A percentile compares a stretch with the other conserved stretches of the same genome.
These are phyloP conservation scores for Lysandra coridon DNA, from an alignment of 2,888 invertebrate genomes.

Conservation along the genomic window DNA sequence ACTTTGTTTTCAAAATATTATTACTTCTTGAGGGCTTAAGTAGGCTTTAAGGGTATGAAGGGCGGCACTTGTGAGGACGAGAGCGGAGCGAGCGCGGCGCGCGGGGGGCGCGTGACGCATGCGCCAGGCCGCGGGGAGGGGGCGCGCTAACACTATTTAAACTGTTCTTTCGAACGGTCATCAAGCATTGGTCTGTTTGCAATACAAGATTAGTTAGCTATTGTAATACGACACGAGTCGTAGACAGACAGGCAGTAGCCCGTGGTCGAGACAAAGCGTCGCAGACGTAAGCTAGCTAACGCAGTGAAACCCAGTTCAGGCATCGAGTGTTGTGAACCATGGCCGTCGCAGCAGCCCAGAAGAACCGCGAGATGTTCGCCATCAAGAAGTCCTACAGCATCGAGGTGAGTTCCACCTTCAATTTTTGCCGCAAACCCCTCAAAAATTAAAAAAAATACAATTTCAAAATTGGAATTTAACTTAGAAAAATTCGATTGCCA, in stretches of 20 bases:
- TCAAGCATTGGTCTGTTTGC: constrained; percentile 86
- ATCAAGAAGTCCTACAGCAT: constrained; percentile 98
- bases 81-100: constrained; percentile 44
- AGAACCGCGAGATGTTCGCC: constrained; percentile 97
- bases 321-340: constrained; percentile 82
- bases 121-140: constrained; percentile 81
- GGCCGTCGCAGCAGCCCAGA: constrained; percentile 95
- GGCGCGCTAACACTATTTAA: constrained; percentile 82
- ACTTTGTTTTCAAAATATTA: not conserved
- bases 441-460: not conserved
- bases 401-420: constrained; percentile 86
- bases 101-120: constrained; percentile 79
- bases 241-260: constrained; percentile 81
- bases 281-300: constrained; percentile 79
- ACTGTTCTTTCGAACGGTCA: constrained; percentile 82
- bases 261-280: constrained; percentile 82
- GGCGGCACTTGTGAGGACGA: constrained; percentile 36
- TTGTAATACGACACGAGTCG: constrained; percentile 78
- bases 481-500: not conserved
- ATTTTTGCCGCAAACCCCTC: constrained; percentile 8
- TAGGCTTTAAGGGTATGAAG: constrained; percentile 34
- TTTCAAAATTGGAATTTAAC: not conserved
- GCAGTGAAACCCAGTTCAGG: constrained; percentile 79
- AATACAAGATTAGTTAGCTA: constrained; percentile 83
- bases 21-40: not conserved